A percentile compares a stretch with the other conserved stretches of the same genome.
phyloP scores from a whole-genome alignment of 2,797 vertebrate species.

The Crax fasciolata region DNA sequence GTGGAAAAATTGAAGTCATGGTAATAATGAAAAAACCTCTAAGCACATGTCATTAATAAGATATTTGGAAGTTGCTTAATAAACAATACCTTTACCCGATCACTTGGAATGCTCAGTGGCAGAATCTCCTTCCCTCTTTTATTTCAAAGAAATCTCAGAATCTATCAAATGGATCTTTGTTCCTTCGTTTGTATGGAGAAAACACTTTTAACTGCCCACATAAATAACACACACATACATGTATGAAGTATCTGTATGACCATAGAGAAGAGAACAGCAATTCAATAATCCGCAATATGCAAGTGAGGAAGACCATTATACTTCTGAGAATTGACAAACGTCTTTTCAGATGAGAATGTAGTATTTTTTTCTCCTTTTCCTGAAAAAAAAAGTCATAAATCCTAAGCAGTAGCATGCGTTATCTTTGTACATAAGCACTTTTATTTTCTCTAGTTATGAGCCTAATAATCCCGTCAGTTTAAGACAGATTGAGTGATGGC shows the following conservation, averaged over 20 bases:
- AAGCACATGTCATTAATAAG: neutral
- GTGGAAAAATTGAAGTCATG: neutral
- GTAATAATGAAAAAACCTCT: neutral
- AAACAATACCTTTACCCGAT: neutral
- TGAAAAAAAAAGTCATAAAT: neutral
- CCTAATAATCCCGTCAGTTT: conserved; percentile 1
- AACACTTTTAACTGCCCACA: neutral
- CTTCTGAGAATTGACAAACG: neutral
- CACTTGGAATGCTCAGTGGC: neutral
- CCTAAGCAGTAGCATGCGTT: neutral
- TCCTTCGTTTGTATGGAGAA: neutral
- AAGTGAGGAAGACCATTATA: neutral
- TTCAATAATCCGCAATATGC: neutral
- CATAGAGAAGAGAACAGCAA: neutral
- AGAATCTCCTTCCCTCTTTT: neutral
- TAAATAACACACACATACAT: neutral
- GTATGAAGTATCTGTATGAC: neutral
- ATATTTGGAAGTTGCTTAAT: neutral
- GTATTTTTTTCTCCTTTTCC: neutral
- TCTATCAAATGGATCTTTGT: neutral
- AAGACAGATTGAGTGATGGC: neutral
- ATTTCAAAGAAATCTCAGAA: neutral
- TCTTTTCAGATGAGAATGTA: neutral
- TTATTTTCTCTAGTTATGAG: conserved; percentile 28
- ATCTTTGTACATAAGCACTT: neutral